Evolutionary conservation across 2,113 vertebrate species (phyloP).

Genomic region (Capricornis sumatraensis): DNA sequence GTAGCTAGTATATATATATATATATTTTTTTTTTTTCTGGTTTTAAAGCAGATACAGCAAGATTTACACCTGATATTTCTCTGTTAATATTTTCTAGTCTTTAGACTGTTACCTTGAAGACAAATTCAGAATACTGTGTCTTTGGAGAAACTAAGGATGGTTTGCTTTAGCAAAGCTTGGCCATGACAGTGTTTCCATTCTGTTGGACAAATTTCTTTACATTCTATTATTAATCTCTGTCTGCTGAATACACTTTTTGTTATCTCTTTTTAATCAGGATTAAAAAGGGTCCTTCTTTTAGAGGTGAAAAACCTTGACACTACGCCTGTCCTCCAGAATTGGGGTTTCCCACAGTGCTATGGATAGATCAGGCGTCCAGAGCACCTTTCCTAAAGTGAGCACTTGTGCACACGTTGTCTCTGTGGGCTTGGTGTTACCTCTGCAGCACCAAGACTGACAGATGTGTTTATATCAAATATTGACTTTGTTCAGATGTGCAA

Average conservation of each 20-base stretch:
- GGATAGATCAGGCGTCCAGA: not conserved
- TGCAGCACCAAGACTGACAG: not conserved
- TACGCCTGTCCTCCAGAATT: not conserved
- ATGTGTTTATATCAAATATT: not conserved
- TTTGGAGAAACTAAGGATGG: not conserved
- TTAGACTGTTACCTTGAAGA: not conserved
- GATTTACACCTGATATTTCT: not conserved
- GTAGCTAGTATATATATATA: not conserved
- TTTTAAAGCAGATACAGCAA: not conserved
- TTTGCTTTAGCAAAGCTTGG: constrained; percentile 17
- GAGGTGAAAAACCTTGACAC: not conserved
- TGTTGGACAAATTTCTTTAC: not conserved
- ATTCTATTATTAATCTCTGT: not conserved
- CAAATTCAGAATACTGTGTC: not conserved
- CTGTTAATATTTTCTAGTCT: not conserved
- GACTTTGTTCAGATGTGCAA: not conserved
- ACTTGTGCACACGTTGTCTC: rapidly evolving
- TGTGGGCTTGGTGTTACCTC: not conserved
- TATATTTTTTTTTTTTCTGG: not conserved
- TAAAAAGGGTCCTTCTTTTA: not conserved
- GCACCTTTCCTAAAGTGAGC: not conserved
- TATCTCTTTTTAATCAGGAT: not conserved
- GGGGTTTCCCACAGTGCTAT: not conserved
- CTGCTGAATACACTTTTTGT: not conserved
- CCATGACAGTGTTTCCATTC: not conserved